Evolutionary conservation across 2,888 invertebrate species (phyloP).

Genomic region (Clusia tigrina): DNA sequence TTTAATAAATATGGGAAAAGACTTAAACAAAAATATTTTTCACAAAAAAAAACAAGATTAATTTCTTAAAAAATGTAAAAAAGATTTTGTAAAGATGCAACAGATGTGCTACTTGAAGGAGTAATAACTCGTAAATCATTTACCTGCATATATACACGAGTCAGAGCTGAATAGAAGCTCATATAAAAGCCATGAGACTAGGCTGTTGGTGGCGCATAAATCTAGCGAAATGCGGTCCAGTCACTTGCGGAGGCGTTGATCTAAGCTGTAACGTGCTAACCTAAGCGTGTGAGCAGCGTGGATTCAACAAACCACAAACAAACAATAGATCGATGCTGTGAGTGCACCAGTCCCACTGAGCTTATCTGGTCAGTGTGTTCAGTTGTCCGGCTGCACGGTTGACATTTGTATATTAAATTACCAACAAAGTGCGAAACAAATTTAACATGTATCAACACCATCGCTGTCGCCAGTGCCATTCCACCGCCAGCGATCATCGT

Average conservation of each 20-base stretch:
- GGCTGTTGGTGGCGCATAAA: neutral
- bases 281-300: no score
- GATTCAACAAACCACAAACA: no score
- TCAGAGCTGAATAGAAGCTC: no score
- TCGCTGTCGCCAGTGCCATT: no score
- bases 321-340: no score
- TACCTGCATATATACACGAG: no score
- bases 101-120: neutral
- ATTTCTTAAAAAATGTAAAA: no score
- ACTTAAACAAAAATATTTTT: neutral
- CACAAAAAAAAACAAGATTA: neutral
- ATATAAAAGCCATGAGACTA: no score
- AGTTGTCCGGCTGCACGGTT: neutral
- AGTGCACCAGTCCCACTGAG: no score
- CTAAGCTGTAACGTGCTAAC: no score
- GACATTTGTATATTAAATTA: slow-evolving; percentile 3
- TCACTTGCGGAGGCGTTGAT: neutral
- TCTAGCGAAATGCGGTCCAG: neutral
- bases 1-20: neutral
- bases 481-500: no score
- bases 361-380: neutral
- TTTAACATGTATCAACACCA: neutral
- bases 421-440: slow-evolving; percentile 4
- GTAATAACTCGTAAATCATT: neutral
- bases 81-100: no score